Evolutionary conservation across 2,888 invertebrate genomes (phyloP).

Genomic region (Ophion costatus): DNA sequence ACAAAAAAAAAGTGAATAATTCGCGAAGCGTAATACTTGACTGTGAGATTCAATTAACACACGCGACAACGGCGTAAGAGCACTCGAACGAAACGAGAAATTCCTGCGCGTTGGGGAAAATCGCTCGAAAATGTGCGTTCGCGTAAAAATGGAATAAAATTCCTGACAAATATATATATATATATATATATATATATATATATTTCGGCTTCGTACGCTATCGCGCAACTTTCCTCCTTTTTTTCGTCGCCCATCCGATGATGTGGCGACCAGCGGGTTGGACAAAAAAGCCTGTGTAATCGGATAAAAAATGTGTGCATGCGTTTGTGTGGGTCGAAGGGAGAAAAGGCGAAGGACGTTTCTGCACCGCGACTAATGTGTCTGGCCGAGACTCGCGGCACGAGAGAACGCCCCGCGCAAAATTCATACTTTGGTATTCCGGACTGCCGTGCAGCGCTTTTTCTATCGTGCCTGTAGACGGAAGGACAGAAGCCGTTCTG

Average conservation of each 20-base stretch:
- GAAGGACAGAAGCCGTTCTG: background rate
- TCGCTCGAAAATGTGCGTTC: background rate
- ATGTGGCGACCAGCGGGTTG: slow-evolving; percentile 56
- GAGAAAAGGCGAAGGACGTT: slow-evolving; percentile 65
- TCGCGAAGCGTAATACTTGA: background rate
- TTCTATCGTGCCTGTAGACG: slow-evolving; percentile 37
- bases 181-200: slow-evolving; percentile 29
- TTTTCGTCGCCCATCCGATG: slow-evolving; percentile 28
- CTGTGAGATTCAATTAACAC: background rate
- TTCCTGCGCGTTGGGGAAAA: background rate
- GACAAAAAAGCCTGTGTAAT: slow-evolving; percentile 52
- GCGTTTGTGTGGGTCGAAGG: background rate
- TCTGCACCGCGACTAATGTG: slow-evolving; percentile 68
- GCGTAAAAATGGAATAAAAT: slow-evolving; percentile 5
- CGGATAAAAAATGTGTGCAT: slow-evolving; percentile 33
- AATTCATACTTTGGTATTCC: slow-evolving; percentile 66
- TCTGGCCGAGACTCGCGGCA: slow-evolving; percentile 66
- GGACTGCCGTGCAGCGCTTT: slow-evolving; percentile 48
- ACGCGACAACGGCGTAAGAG: background rate
- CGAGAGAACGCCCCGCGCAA: slow-evolving; percentile 63
- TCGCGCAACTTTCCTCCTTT: slow-evolving; percentile 16
- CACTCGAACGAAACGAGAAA: background rate
- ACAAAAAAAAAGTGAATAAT: background rate
- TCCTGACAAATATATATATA: slow-evolving; percentile 4
- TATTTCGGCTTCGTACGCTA: slow-evolving; percentile 23